A percentile compares a stretch with the other conserved stretches of the same genome.
phyloP scores from a whole-genome alignment of 1,140 invertebrate genomes.

The Trypoxylus dichotomus region DNA sequence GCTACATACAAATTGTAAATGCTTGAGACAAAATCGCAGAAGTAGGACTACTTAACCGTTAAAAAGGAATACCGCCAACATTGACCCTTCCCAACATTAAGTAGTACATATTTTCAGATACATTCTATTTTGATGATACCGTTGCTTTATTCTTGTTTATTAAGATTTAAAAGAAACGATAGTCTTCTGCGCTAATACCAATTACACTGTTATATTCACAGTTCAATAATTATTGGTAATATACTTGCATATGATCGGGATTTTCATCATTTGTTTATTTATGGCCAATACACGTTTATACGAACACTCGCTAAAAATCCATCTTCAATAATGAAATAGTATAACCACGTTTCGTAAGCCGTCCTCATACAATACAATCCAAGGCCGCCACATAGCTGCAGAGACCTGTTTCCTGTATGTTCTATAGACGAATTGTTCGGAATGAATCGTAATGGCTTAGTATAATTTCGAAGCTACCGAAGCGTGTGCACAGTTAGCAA shows the following conservation, averaged over 20 bases:
- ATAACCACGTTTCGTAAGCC: neutral
- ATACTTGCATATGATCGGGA: neutral
- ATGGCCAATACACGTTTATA: neutral
- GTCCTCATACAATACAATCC: neutral
- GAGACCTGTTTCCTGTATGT: slow-evolving; percentile 21
- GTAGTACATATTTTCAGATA: too few species aligned
- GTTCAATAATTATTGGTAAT: neutral
- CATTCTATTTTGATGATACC: too few species aligned
- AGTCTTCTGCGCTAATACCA: too few species aligned
- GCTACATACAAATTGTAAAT: too few species aligned
- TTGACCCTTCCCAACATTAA: too few species aligned
- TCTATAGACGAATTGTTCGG: slow-evolving; percentile 13
- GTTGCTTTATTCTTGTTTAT: too few species aligned
- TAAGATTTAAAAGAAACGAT: too few species aligned
- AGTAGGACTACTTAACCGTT: too few species aligned
- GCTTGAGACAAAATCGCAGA: too few species aligned
- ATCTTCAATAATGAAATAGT: neutral
- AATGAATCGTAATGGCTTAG: slow-evolving; percentile 19
- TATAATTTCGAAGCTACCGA: slow-evolving; percentile 12
- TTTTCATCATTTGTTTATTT: neutral
- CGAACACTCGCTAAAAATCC: neutral
- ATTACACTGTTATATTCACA: too few species aligned
- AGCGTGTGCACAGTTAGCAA: slow-evolving; percentile 7
- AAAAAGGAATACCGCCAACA: too few species aligned
- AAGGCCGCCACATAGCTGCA: neutral